Conservation (phyloP, 2,113 vertebrate genomes). For the Turnix velox region DNA sequence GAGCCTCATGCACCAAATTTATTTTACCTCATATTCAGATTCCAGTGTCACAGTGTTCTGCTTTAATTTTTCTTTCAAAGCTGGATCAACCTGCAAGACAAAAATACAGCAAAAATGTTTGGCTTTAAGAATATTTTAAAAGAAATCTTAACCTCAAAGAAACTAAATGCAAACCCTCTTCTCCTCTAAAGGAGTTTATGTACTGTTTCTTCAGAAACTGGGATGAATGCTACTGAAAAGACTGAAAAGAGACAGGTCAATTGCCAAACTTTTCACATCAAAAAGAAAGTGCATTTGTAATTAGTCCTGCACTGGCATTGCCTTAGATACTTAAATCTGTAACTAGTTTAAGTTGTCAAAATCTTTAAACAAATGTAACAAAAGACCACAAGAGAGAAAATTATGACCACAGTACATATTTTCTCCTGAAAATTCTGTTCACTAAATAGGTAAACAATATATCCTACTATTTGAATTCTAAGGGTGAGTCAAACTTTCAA, state of each 20-base stretch:
- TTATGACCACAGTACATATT: background rate
- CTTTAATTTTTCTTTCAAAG: conserved; percentile 78
- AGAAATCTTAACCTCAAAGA: background rate
- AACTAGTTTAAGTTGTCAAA: background rate
- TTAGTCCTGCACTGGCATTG: background rate
- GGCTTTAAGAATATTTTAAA: background rate
- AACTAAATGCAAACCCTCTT: background rate
- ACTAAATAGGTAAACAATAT: background rate
- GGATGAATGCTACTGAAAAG: too few species aligned
- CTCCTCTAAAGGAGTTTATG: background rate
- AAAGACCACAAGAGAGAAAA: background rate
- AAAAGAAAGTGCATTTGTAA: background rate
- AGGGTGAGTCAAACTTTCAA: background rate
- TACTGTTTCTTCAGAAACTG: background rate
- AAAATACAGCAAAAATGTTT: background rate
- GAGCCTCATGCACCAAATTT: conserved; percentile 10
- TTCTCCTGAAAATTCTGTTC: background rate
- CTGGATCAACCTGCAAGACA: conserved; percentile 78
- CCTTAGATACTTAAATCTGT: background rate
- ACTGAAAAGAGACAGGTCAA: background rate
- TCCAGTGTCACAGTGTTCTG: conserved; percentile 78
- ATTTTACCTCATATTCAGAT: conserved; percentile 87
- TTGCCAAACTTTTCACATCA: background rate
- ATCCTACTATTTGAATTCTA: background rate
- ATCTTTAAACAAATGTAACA: background rate